Conservation (phyloP, 2,888 invertebrate genomes). For the Dioctria linearis region DNA sequence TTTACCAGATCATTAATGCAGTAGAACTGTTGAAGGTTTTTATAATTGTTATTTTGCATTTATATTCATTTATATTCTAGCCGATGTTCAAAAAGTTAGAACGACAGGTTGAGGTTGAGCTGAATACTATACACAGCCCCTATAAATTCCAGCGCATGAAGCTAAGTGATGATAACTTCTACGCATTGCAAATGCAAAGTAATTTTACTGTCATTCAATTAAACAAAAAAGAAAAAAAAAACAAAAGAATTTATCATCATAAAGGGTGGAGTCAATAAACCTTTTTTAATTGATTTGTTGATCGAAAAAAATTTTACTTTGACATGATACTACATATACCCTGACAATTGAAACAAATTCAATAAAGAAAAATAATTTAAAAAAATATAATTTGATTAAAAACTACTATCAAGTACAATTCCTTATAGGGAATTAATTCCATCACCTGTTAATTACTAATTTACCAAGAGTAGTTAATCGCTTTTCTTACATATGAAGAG, state of each 20-base stretch:
- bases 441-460: neutral
- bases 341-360: neutral
- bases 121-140: no score
- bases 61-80: no score
- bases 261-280: constrained; percentile 38
- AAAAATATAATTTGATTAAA: neutral
- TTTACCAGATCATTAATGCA: neutral
- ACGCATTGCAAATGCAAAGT: no score
- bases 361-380: neutral
- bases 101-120: no score
- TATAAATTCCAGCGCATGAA: no score
- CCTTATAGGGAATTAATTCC: neutral
- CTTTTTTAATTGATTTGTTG: constrained; percentile 47
- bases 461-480: neutral
- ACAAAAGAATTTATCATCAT: neutral
- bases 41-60: no score
- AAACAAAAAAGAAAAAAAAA: neutral
- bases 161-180: no score
- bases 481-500: constrained; percentile 21
- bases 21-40: neutral
- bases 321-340: neutral
- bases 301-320: constrained; percentile 17
- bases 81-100: no score
- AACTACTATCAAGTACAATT: no score
- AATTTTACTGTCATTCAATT: no score